Base-by-base conservation (phyloP, 2,888 invertebrate species). In the Parapristionchus giblindavisi region DNA sequence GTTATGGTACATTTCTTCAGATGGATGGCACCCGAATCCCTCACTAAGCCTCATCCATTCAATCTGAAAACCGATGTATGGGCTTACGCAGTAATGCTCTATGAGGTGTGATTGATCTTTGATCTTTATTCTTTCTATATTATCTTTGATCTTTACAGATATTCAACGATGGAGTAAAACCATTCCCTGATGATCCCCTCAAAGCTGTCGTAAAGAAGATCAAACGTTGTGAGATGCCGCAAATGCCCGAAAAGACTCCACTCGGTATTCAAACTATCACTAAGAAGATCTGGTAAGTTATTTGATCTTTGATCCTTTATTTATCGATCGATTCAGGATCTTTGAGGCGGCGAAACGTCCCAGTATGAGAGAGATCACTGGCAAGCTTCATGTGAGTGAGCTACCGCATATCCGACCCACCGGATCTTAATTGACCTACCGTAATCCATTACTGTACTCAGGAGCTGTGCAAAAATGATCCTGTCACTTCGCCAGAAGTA, bases 1-100 rank as follows among this genome's bases (percentile, higher is more conserved):
- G 24, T 17, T 63, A 24, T 29, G 36, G 24, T 17, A 38, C 2
- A 24, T 38, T 51, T 24, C 21, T 29, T 5, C 70, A 78, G 81
- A 40, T 84, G 84, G 84, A 77, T 81, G 77, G 83, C 84, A 8
- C 84, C 84, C 17, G 84, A 84, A 77, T 80, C 80, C 27, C 77
- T 84, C 24, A 76, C 75, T 43, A 51, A 75, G 14, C 78, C 80
- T 38, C 77, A 79, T 54, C 14, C 11, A n/a, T 84, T 80, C 71
- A 78, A 80, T 32, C 75, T 34, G 34, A 80, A 80, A 54, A 78
- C 78, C 17, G 85, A 85, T 73, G 81, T 84, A 2, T 85, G 85
- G 84, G 78, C 84, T 5, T 84, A 78, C 54, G 85, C 82, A 24
- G 81, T 70, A 0, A 24, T 70, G 36, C 11, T 24, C 5, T 70